Conservation (phyloP, 2,888 invertebrate genomes). For the Lasius platythorax region DNA sequence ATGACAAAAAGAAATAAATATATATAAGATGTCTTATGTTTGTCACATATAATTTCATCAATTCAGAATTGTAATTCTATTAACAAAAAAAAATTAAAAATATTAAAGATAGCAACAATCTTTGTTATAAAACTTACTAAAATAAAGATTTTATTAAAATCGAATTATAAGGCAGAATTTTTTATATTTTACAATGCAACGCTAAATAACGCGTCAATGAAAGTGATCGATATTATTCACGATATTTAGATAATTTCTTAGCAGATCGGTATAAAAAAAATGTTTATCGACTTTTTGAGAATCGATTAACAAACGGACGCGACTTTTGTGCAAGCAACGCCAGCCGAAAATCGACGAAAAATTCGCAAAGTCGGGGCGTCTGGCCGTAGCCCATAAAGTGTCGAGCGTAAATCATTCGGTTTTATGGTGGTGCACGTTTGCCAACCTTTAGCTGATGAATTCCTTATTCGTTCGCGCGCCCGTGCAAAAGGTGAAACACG, state of each 20-base stretch:
- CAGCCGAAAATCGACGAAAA: constrained; percentile 83
- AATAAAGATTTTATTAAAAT: neutral
- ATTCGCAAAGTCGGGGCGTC: constrained; percentile 84
- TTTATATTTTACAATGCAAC: neutral
- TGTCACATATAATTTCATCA: neutral
- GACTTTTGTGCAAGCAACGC: constrained; percentile 47
- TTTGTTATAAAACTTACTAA: neutral
- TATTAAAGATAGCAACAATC: neutral
- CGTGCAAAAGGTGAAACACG: constrained; percentile 54
- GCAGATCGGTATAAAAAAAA: neutral
- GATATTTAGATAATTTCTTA: neutral
- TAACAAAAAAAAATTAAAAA: neutral
- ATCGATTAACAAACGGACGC: constrained; percentile 43
- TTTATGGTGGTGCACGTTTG: constrained; percentile 86
- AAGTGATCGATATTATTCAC: neutral
- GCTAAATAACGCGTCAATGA: constrained; percentile 1
- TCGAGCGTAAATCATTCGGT: constrained; percentile 85
- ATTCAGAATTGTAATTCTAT: neutral
- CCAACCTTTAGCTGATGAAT: constrained; percentile 86
- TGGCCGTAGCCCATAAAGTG: constrained; percentile 84
- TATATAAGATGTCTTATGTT: constrained; percentile 9
- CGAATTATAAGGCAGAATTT: neutral
- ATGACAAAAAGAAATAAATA: neutral
- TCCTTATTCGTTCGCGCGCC: constrained; percentile 80
- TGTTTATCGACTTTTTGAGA: constrained; percentile 25